Evolutionary conservation across 1,140 invertebrate species (phyloP).

Genomic region (Holcopasites calliopsidis): DNA sequence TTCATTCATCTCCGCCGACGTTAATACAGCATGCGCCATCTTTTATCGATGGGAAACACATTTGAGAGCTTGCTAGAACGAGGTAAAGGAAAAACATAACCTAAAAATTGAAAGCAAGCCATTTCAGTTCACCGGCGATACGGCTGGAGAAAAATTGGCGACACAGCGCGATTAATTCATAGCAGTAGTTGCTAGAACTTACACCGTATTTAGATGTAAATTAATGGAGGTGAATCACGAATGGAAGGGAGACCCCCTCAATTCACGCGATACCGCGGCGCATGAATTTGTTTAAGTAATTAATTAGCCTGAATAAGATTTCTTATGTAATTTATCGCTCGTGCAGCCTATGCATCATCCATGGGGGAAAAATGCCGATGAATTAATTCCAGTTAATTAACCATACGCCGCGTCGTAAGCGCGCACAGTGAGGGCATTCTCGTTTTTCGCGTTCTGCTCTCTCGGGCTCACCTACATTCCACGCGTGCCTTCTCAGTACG

Average conservation of each 20-base stretch:
- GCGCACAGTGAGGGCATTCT: neutral
- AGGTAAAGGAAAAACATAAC: neutral
- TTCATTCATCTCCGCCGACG: too few relatives aligned
- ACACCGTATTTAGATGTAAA: constrained; percentile 44
- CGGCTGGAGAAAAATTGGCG: neutral
- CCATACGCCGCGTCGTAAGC: neutral
- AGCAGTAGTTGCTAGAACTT: too few relatives aligned
- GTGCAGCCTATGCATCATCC: constrained; percentile 14
- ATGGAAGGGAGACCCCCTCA: neutral
- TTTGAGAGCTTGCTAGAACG: too few relatives aligned
- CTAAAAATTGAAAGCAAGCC: neutral
- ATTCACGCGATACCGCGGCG: constrained; percentile 13
- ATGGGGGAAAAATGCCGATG: neutral
- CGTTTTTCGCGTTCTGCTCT: neutral
- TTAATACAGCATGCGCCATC: neutral
- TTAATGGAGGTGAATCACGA: constrained; percentile 43
- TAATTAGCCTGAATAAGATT: constrained; percentile 31
- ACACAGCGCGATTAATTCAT: too few relatives aligned
- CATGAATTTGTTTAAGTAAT: constrained; percentile 44
- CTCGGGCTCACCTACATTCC: constrained; percentile 35
- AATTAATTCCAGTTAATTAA: constrained; percentile 45
- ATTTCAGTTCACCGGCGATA: neutral
- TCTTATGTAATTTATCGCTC: constrained; percentile 42
- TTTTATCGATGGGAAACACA: neutral
- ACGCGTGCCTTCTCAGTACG: neutral